A percentile compares a stretch with the other conserved stretches of the same genome.
These are phyloP conservation scores for Ptyas mucosa DNA, from an alignment of 2,113 vertebrate genomes.

Conservation along the genomic window DNA sequence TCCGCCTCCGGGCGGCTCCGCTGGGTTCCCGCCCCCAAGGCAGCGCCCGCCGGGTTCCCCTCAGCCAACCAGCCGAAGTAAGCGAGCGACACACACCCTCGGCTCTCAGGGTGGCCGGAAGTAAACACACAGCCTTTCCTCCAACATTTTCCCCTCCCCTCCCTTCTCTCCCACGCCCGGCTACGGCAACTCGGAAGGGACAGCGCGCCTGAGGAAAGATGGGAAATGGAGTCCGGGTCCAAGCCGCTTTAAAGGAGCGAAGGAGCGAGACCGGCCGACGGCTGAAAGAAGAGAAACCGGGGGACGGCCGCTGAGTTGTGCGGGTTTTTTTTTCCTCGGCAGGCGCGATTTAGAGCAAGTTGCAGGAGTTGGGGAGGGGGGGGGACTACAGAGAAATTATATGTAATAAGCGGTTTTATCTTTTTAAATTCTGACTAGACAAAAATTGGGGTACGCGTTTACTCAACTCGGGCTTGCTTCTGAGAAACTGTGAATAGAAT, in stretches of 20 bases:
- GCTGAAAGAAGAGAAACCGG: not conserved
- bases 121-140: conserved; percentile 73
- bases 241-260: not conserved
- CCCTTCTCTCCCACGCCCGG: conserved; percentile 8
- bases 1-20: conserved; percentile 19
- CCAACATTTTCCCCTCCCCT: conserved; percentile 2
- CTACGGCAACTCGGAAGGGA: conserved; percentile 49
- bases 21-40: conserved; percentile 57
- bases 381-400: not conserved
- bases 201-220: not conserved
- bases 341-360: not conserved
- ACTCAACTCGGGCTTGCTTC: not conserved
- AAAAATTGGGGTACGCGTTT: not conserved
- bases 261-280: too few species aligned
- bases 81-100: conserved; percentile 55
- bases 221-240: conserved; percentile 54
- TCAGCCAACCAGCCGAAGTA: conserved; percentile 46
- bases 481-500: not conserved
- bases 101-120: conserved; percentile 73
- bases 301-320: not conserved
- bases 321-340: not conserved
- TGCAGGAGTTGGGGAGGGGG: not conserved
- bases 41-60: conserved; percentile 41
- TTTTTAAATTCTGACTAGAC: not conserved
- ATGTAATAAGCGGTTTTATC: not conserved